Evolutionary conservation across 2,797 vertebrate genomes (phyloP), one percentile per base, ranked within the genome.

Genomic region (Artibeus lituratus): DNA sequence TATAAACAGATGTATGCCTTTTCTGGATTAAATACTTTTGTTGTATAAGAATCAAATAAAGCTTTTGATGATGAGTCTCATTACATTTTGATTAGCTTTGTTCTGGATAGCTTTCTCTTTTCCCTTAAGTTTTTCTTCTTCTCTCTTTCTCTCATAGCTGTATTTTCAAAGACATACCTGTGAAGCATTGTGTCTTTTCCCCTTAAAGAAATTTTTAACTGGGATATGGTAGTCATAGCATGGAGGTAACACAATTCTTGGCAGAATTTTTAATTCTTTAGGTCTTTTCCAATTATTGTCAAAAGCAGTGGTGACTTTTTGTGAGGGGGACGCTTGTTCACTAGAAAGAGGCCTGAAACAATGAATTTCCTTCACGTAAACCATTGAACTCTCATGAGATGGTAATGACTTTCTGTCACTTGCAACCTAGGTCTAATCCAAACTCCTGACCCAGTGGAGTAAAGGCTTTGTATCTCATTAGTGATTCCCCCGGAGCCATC

Each of bases 391-490:
- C 95, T 96, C 97, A 90, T 89, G 90, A 94, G 91, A 96, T 90
- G 74, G 83, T 98, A 97, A 97, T 0, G 92, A 97, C 96, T 98
- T 97, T 96, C 96, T 97, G 96, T 97, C 96, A 94, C 53, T 96
- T 62, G 65, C 82, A 96, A 81, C 91, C 69, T 76, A 90, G 78
- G 93, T 96, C 85, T 94, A 78, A 91, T 95, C 93, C 92, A 91
- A 95, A 97, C 88, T 96, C 62, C 93, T 90, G 91, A 97, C 96
- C 96, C 86, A 77, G 69, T 94, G 92, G 94, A 92, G 76, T 82
- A 94, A 94, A 96, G 94, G 74, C 87, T 96, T 94, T 97, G 85
- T 92, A 95, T 78, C 95, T 97, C 96, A 95, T 98, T 97, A 97
- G 94, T 88, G 85, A 91, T 96, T 77, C 90, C 93, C 94, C 86